phyloP scores from a whole-genome alignment of 2,113 vertebrate genomes.

The Nyctibius bracteatus region DNA sequence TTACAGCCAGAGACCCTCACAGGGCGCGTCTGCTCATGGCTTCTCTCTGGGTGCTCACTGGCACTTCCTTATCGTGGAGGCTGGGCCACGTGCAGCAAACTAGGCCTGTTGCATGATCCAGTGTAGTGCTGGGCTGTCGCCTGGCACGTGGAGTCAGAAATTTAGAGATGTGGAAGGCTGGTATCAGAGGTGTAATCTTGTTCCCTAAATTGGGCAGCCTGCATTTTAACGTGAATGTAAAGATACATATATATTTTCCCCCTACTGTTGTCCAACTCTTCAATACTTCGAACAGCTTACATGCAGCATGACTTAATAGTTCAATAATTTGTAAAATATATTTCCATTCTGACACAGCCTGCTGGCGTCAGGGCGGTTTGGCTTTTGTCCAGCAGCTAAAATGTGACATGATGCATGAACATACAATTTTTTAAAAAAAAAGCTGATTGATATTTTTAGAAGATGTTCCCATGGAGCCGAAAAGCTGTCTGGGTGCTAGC shows the following conservation, averaged over 20 bases:
- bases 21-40: neutral
- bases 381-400: neutral
- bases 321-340: neutral
- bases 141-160: neutral
- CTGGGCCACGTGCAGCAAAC: fast-evolving
- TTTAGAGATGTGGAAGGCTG: neutral
- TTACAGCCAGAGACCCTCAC: neutral
- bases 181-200: neutral
- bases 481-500: neutral
- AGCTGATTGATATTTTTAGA: neutral
- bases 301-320: neutral
- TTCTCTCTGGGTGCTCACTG: neutral
- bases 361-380: neutral
- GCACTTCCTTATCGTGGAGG: neutral
- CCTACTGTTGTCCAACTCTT: neutral
- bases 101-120: neutral
- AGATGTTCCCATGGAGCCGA: neutral
- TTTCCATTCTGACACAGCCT: neutral
- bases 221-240: neutral
- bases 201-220: neutral
- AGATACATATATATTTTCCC: neutral
- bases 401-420: neutral
- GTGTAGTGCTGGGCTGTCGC: neutral
- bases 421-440: neutral
- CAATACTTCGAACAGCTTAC: neutral